Conservation (phyloP, 2,113 vertebrate genomes). For the Melanotaenia duboulayi region DNA sequence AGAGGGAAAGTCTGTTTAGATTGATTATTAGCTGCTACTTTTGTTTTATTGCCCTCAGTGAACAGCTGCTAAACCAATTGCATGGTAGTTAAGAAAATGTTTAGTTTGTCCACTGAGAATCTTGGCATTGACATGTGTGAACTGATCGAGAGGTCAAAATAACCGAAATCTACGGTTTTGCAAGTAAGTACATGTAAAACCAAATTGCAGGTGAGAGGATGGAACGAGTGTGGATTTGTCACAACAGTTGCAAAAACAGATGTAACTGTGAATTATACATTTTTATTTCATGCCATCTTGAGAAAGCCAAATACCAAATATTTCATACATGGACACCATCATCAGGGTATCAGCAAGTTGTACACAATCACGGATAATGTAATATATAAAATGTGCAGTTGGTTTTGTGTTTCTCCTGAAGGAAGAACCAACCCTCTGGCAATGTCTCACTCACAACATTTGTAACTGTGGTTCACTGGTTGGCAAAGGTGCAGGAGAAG, state of each 20-base stretch:
- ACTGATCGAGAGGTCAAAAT: conserved; percentile 49
- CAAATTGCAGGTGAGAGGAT: conserved; percentile 52
- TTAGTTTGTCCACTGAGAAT: conserved; percentile 61
- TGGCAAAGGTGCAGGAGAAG: conserved; percentile 65
- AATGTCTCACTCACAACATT: conserved; percentile 57
- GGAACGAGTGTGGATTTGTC: conserved; percentile 63
- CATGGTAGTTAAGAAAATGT: conserved; percentile 39
- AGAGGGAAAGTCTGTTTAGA: conserved; percentile 44
- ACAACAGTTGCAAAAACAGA: conserved; percentile 79
- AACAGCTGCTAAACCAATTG: conserved; percentile 61
- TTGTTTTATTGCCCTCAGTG: conserved; percentile 74
- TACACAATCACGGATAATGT: conserved; percentile 83
- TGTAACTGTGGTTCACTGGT: conserved; percentile 65
- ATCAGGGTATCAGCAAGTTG: conserved; percentile 81
- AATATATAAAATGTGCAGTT: conserved; percentile 82
- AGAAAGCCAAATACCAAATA: conserved; percentile 81
- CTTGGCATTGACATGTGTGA: conserved; percentile 67
- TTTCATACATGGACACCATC: conserved; percentile 81
- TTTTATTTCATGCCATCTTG: conserved; percentile 82
- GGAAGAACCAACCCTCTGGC: conserved; percentile 67
- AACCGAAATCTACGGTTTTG: conserved; percentile 31
- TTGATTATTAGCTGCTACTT: conserved; percentile 62
- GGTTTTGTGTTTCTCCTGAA: conserved; percentile 55
- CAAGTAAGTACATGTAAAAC: conserved; percentile 30
- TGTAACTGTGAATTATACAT: conserved; percentile 81